Percentiles rank a stretch among this genome's conserved stretches.
Evolutionary conservation across 2,113 vertebrate species (phyloP).

Genomic region (Clarias magur): DNA sequence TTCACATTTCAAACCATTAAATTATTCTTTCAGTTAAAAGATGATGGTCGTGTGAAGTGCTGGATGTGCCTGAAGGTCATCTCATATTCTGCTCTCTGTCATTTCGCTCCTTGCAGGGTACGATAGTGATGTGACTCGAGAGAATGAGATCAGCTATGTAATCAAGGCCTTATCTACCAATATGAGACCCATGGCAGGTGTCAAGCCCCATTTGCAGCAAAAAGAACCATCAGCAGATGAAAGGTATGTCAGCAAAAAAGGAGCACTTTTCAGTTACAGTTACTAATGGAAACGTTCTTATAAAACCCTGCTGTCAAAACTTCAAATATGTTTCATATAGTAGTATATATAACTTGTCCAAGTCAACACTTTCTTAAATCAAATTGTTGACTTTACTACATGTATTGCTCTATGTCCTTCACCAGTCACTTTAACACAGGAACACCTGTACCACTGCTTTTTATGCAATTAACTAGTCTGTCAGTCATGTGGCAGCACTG

Average conservation of each 20-base stretch:
- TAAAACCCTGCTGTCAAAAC: background rate
- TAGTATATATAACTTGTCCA: background rate
- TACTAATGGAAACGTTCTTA: background rate
- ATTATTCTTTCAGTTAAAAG: background rate
- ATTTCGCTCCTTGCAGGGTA: slow-evolving; percentile 78
- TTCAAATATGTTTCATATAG: background rate
- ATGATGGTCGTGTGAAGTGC: background rate
- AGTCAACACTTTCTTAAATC: background rate
- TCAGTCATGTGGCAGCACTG: background rate
- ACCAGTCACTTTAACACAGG: background rate
- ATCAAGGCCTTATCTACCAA: slow-evolving; percentile 97
- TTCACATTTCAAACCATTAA: background rate
- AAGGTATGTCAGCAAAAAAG: slow-evolving; percentile 75
- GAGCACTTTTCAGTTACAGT: background rate
- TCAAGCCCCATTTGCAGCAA: slow-evolving; percentile 94
- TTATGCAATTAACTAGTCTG: background rate
- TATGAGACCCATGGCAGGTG: slow-evolving; percentile 90
- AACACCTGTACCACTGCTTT: background rate
- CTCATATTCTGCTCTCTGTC: background rate
- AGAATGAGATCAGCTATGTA: slow-evolving; percentile 96
- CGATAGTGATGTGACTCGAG: slow-evolving; percentile 95
- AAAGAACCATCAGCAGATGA: slow-evolving; percentile 94
- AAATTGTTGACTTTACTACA: background rate
- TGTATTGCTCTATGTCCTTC: background rate
- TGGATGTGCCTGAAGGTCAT: background rate